Evolutionary conservation across 2,113 vertebrate species (phyloP), one percentile per base, ranked within the genome.

Genomic region (Albula goreensis): DNA sequence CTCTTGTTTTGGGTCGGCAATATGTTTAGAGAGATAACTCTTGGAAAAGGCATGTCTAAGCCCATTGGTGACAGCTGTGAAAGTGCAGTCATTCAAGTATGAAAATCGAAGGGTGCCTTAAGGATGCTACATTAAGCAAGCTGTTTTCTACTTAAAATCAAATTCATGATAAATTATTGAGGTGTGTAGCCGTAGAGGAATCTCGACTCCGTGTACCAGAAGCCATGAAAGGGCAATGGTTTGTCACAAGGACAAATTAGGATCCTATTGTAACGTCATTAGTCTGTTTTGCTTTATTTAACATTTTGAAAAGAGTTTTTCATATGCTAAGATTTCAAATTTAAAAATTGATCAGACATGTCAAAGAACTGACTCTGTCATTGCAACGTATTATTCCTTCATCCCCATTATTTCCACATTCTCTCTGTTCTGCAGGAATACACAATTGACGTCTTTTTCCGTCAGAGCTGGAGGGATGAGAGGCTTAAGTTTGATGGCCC

Each of bases 381-480:
- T 12, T 56, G 53, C 53, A 56, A 41, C 31, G 22, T 52, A 52
- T 77, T 25, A 74, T 63, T 51, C 22, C 50, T 13, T 51, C 19
- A 52, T 12, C 2, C 70, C 19, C 22, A 15, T 19, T 3, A 15
- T 60, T 3, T 5, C 60, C 41, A 86, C 80, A 41, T 84, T 85
- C 51, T 63, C 49, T 13, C 63, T 83, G 12, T 87, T 31, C 57
- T 53, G 19, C 84, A 96, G 95, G 96, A 96, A 85, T 96, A 96
- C 92, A 96, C 96, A 60, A 95, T 96, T 22, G 96, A 96, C 25
- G 95, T 96, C 57, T 96, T 96, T 92, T 96, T 96, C 89, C 94
- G 96, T 50, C 96, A 96, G 90, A 96, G 95, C 31, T 96, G 96
- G 96, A 92, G 93, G 70, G 96, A 96, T 31, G 96, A 96, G 89